phyloP scores from a whole-genome alignment of 2,888 invertebrate species.

The Siphlonurus alternatus region DNA sequence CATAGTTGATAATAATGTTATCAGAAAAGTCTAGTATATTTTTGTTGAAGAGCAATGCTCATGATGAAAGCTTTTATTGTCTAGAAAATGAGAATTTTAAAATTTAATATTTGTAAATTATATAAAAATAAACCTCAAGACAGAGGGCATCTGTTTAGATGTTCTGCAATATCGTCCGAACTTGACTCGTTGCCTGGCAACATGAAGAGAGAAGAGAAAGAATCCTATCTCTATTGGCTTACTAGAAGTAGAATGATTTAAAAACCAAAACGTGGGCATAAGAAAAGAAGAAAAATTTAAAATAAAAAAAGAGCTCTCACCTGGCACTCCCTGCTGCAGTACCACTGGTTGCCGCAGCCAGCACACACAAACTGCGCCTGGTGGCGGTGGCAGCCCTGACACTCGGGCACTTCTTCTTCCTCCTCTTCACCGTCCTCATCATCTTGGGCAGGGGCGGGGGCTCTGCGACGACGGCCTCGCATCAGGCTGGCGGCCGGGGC shows the following conservation, averaged over 20 bases:
- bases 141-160: too few species aligned
- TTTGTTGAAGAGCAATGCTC: too few species aligned
- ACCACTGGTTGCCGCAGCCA: conserved; percentile 85
- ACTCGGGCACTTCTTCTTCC: conserved; percentile 43
- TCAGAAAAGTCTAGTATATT: too few species aligned
- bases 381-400: conserved; percentile 69
- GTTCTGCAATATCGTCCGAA: too few species aligned
- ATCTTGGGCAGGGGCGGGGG: neutral
- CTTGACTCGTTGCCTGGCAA: too few species aligned
- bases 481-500: neutral
- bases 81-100: conserved; percentile 1
- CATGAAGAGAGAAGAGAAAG: too few species aligned
- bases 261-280: too few species aligned
- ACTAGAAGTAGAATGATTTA: too few species aligned
- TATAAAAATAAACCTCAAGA: too few species aligned
- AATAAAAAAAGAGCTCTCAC: too few species aligned
- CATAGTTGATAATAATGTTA: neutral
- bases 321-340: conserved; percentile 86
- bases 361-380: conserved; percentile 79
- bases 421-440: conserved; percentile 19
- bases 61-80: neutral
- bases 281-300: neutral
- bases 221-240: too few species aligned
- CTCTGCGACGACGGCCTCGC: neutral
- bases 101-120: conserved; percentile 3